Conservation (phyloP, 2,113 vertebrate genomes). For the Podiceps cristatus region DNA sequence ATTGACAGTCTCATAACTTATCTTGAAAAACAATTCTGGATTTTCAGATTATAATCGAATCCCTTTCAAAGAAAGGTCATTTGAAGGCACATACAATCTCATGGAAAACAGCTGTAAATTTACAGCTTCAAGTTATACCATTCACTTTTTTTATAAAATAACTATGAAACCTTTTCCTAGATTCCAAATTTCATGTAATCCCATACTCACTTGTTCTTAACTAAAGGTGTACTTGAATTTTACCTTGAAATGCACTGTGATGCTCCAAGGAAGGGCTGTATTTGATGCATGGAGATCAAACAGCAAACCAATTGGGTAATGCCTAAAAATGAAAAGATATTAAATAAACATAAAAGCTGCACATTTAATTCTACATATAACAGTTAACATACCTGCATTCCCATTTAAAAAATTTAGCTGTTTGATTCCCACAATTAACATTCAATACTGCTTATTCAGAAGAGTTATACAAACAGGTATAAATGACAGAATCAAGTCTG, state of each 20-base stretch:
- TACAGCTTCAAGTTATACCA: not conserved
- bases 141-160: not conserved
- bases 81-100: not conserved
- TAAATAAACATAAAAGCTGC: not conserved
- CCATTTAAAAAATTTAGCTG: not conserved
- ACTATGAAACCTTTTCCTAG: not conserved
- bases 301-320: slow-evolving; percentile 95
- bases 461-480: not conserved
- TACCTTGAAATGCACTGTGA: slow-evolving; percentile 99
- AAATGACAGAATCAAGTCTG: not conserved
- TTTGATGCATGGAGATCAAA: slow-evolving; percentile 96
- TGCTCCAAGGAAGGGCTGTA: slow-evolving; percentile 93
- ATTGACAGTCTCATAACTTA: not conserved
- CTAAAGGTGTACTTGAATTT: slow-evolving; percentile 6
- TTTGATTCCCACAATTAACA: not conserved
- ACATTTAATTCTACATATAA: not conserved
- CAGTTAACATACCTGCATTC: slow-evolving; percentile 7
- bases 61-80: not conserved
- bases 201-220: not conserved
- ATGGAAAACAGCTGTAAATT: not conserved
- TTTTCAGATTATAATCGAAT: not conserved
- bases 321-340: slow-evolving; percentile 80
- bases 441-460: not conserved
- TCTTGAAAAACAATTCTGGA: not conserved
- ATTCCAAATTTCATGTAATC: not conserved